Conservation (phyloP, 92 coral and sea anemone genomes). For the Palythoa heliodiscus region DNA sequence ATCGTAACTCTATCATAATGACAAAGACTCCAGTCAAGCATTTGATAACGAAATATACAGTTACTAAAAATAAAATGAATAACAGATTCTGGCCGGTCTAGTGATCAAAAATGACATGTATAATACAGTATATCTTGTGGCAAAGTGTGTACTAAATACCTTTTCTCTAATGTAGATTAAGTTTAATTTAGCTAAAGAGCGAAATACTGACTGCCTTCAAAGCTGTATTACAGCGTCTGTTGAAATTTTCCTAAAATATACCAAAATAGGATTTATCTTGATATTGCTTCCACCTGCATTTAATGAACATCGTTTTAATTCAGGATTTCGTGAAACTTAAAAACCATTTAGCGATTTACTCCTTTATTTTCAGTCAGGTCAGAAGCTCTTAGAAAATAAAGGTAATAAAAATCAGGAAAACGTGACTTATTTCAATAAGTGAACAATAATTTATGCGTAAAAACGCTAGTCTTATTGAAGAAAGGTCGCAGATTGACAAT, state of each 20-base stretch:
- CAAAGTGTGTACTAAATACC: not conserved
- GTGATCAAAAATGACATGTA: not conserved
- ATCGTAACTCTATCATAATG: not conserved
- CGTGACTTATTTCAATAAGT: not conserved
- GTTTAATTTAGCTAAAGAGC: not conserved
- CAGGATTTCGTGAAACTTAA: not conserved
- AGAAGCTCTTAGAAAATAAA: not conserved
- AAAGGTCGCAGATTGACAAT: not conserved
- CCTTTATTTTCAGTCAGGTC: not conserved
- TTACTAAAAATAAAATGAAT: not conserved
- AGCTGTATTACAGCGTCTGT: not conserved
- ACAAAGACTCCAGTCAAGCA: conserved; percentile 25
- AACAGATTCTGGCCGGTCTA: not conserved
- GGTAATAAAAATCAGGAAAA: no score
- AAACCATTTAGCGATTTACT: not conserved
- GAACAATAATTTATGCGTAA: not conserved
- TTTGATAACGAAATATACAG: conserved; percentile 9
- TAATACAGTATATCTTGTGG: not conserved
- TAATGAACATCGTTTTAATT: not conserved
- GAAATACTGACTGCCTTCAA: not conserved
- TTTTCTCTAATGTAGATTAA: not conserved
- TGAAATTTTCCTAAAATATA: not conserved
- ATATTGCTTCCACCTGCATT: not conserved
- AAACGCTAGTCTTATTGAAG: not conserved
- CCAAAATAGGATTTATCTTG: not conserved